Evolutionary conservation across 2,888 invertebrate genomes (phyloP).

Genomic region (Watsonalla binaria): DNA sequence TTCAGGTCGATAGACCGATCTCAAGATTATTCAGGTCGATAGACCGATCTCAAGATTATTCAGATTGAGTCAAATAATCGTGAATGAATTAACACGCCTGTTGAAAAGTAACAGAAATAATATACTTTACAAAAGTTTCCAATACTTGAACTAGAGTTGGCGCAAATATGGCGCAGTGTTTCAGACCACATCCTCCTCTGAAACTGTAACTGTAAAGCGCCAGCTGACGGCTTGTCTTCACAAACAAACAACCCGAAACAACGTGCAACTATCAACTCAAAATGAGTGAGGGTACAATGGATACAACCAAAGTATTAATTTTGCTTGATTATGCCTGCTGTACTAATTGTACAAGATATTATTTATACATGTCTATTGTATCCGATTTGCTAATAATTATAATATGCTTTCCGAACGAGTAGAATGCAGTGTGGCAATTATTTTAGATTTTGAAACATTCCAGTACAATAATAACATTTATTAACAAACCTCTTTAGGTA

Average conservation of each 20-base stretch:
- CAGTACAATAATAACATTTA: too few species aligned
- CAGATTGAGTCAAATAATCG: too few species aligned
- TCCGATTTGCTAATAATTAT: too few species aligned
- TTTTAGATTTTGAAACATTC: too few species aligned
- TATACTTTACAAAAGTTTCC: not conserved
- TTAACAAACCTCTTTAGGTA: not conserved
- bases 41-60: too few species aligned
- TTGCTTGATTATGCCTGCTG: not conserved
- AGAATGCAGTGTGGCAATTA: too few species aligned
- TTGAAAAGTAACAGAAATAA: not conserved
- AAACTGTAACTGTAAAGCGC: constrained; percentile 31
- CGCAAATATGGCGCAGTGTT: constrained; percentile 5
- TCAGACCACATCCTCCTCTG: constrained; percentile 17
- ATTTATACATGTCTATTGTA: not conserved
- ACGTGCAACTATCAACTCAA: constrained; percentile 11
- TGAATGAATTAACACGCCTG: too few species aligned
- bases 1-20: too few species aligned
- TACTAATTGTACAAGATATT: not conserved
- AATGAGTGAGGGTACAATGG: not conserved
- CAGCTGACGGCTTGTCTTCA: constrained; percentile 42
- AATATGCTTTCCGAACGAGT: too few species aligned
- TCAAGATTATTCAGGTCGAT: too few species aligned
- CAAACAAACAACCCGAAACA: constrained; percentile 28
- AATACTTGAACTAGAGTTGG: not conserved
- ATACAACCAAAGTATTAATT: constrained; percentile 12